Conservation (phyloP, 2,797 vertebrate genomes). For the Eulemur albifrons region DNA sequence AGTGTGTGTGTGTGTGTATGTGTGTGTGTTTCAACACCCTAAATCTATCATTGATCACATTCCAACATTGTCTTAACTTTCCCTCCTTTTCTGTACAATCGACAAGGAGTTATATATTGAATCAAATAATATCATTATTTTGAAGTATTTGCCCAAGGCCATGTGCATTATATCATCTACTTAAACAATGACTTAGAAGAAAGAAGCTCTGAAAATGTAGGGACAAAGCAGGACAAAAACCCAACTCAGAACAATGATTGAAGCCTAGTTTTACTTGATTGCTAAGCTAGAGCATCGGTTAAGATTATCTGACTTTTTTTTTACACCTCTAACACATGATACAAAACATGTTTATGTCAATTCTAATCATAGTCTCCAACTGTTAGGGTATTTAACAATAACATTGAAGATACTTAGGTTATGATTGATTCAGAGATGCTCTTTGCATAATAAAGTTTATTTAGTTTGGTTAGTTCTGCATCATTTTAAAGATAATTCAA, state of each 20-base stretch:
- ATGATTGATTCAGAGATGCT: conserved; percentile 72
- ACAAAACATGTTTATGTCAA: conserved; percentile 64
- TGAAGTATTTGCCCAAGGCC: background rate
- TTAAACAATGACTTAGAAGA: conserved; percentile 9
- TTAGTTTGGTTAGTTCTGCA: conserved; percentile 54
- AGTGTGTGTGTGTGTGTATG: background rate
- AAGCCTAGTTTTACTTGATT: conserved; percentile 60
- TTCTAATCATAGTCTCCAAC: conserved; percentile 65
- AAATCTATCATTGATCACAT: background rate
- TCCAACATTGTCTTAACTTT: conserved; percentile 6
- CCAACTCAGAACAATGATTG: background rate
- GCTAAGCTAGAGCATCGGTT: conserved; percentile 52
- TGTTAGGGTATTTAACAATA: conserved; percentile 72
- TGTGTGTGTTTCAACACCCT: background rate
- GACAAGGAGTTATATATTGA: background rate
- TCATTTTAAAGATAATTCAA: conserved; percentile 34
- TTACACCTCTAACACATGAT: background rate
- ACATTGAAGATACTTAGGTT: conserved; percentile 59
- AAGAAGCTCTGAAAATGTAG: background rate
- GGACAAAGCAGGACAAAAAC: background rate
- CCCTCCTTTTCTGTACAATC: background rate
- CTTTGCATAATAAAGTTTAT: conserved; percentile 60
- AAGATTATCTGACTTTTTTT: conserved; percentile 46
- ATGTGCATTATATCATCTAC: background rate
- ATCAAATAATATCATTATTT: conserved; percentile 22